A percentile compares a stretch with the other conserved stretches of the same genome.
Conservation (phyloP, 2,888 invertebrate genomes). For the Dascillus cervinus region DNA sequence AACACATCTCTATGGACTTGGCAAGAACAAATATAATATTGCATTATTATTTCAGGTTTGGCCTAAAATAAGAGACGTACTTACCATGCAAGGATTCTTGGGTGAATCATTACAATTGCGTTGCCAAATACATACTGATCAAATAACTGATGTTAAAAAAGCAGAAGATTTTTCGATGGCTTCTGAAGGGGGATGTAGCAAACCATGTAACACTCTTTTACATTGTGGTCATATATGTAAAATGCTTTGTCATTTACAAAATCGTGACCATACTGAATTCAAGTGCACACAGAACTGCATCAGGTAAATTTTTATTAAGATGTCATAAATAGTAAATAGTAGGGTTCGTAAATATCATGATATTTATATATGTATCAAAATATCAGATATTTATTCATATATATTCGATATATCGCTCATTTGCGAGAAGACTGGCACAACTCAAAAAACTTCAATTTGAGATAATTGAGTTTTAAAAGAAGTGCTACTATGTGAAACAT, state of each 20-base stretch:
- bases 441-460: no score
- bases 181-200: conserved; percentile 46
- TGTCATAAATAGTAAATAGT: no score
- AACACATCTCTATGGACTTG: no score
- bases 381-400: no score
- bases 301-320: conserved; percentile 36
- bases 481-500: no score
- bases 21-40: no score
- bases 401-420: no score
- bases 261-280: conserved; percentile 45
- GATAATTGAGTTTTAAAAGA: no score
- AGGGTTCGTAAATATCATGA: no score
- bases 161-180: conserved; percentile 44
- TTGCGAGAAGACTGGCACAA: no score
- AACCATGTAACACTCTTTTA: conserved; percentile 26
- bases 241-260: conserved; percentile 52
- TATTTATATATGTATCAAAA: no score
- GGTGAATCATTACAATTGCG: conserved; percentile 45
- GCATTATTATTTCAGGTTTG: conserved; percentile 43
- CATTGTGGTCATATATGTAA: conserved; percentile 58
- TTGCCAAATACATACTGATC: conserved; percentile 47
- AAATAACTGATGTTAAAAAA: conserved; percentile 37
- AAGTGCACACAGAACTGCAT: conserved; percentile 46
- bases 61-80: conserved; percentile 46
- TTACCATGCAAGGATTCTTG: conserved; percentile 46